phyloP scores from a whole-genome alignment of 2,113 vertebrate species.

The Anguilla japonica region DNA sequence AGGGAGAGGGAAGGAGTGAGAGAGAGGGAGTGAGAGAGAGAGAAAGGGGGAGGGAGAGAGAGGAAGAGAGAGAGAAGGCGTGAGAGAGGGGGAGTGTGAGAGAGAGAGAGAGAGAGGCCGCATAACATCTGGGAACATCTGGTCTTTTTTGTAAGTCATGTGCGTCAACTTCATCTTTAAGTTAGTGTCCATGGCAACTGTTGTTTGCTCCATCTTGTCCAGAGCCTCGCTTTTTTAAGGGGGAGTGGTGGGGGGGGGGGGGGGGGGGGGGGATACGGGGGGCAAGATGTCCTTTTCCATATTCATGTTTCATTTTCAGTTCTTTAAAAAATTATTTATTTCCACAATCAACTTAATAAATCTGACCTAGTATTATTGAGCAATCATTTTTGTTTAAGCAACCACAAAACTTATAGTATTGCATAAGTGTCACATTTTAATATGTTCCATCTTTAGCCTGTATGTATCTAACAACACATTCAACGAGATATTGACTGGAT shows the following conservation, averaged over 20 bases:
- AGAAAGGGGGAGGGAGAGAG: background rate
- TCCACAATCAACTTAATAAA: too few relatives aligned
- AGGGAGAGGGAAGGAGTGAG: too few relatives aligned
- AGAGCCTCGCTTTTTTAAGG: background rate
- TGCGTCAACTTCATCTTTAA: conserved; percentile 12
- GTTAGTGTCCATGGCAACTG: conserved; percentile 10
- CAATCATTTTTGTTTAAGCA: too few relatives aligned
- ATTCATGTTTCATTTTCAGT: too few relatives aligned
- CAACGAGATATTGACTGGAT: background rate
- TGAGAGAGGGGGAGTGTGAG: background rate
- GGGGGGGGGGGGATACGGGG: too few relatives aligned
- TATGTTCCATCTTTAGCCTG: too few relatives aligned
- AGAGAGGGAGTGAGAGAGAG: background rate
- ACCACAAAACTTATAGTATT: too few relatives aligned
- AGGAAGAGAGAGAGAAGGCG: background rate
- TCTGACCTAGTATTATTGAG: too few relatives aligned
- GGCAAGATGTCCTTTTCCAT: background rate
- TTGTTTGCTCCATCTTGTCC: background rate
- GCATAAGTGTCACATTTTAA: too few relatives aligned
- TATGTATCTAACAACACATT: background rate
- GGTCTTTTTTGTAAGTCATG: conserved; percentile 38
- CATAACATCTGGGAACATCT: conserved; percentile 50
- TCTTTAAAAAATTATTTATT: too few relatives aligned
- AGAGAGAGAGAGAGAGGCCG: conserved; percentile 20
- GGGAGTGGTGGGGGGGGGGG: background rate